Conservation (phyloP, 2,797 vertebrate species). For the Naso thynnoides region DNA sequence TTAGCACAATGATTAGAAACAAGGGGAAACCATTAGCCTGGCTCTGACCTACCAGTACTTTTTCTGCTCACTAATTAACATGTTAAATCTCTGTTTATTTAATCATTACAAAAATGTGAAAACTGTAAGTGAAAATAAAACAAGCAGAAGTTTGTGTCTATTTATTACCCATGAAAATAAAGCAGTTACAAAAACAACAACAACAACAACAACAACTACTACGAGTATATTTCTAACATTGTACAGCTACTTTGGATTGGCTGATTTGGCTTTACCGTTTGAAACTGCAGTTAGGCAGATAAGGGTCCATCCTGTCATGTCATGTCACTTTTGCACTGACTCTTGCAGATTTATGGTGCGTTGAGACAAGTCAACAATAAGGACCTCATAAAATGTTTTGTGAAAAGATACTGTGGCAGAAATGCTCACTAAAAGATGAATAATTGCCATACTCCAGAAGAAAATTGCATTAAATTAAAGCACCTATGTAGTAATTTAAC, state of each 20-base stretch:
- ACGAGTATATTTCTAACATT: background rate
- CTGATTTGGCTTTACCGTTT: background rate
- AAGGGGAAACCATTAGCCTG: background rate
- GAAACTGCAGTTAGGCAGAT: background rate
- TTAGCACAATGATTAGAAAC: conserved; percentile 1
- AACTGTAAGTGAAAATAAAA: background rate
- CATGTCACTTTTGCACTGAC: background rate
- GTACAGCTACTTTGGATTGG: background rate
- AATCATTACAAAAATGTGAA: background rate
- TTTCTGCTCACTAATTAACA: background rate
- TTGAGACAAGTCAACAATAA: background rate
- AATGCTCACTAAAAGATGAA: background rate
- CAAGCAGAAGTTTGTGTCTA: background rate
- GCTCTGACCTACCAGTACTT: background rate
- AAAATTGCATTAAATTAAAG: conserved; percentile 8
- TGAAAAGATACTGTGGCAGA: too few species aligned
- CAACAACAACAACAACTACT: too few species aligned
- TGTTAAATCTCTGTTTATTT: background rate
- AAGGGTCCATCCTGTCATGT: background rate
- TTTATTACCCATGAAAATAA: too few species aligned
- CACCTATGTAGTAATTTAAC: background rate
- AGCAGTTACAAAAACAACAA: too few species aligned
- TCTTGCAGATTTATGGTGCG: background rate
- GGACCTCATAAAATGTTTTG: background rate
- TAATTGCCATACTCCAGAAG: background rate